These are phyloP conservation scores for Drosophila sechellia DNA, from an alignment of 1,140 invertebrate genomes.

Conservation along the genomic window DNA sequence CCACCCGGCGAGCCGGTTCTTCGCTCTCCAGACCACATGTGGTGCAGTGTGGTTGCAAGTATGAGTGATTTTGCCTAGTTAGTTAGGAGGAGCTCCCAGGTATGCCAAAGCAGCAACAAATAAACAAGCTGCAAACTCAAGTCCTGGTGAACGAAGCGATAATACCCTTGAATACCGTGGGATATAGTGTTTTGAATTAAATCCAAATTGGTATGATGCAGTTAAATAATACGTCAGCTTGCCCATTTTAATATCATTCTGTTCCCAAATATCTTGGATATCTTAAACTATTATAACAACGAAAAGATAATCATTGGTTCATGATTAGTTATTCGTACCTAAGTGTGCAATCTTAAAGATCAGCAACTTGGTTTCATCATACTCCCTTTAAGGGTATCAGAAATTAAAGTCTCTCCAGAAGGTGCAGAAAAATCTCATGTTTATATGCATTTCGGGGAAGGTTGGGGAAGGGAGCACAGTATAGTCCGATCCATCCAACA, in stretches of 20 bases:
- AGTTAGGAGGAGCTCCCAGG: constrained; percentile 51
- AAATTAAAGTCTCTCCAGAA: constrained; percentile 14
- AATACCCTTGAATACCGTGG: constrained; percentile 22
- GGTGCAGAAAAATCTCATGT: constrained; percentile 74
- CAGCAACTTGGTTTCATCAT: no score
- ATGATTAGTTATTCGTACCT: no score
- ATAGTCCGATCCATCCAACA: constrained; percentile 18
- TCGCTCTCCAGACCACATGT: constrained; percentile 64
- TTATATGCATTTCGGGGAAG: constrained; percentile 73
- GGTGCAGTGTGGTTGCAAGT: constrained; percentile 45
- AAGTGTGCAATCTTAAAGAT: no score
- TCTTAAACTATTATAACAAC: no score
- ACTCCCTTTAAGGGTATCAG: background rate
- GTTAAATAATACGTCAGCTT: background rate
- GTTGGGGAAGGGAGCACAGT: constrained; percentile 15
- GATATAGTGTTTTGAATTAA: background rate
- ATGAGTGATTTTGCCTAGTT: constrained; percentile 82
- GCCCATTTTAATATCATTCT: background rate
- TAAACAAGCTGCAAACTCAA: constrained; percentile 3
- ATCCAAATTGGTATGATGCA: background rate
- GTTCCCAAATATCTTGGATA: background rate
- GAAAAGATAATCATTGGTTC: no score
- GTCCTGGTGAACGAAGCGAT: background rate
- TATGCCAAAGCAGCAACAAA: constrained; percentile 43
- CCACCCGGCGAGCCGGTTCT: constrained; percentile 64